Conservation (phyloP, 2,888 invertebrate genomes). For the Stictocephala bisonia region DNA sequence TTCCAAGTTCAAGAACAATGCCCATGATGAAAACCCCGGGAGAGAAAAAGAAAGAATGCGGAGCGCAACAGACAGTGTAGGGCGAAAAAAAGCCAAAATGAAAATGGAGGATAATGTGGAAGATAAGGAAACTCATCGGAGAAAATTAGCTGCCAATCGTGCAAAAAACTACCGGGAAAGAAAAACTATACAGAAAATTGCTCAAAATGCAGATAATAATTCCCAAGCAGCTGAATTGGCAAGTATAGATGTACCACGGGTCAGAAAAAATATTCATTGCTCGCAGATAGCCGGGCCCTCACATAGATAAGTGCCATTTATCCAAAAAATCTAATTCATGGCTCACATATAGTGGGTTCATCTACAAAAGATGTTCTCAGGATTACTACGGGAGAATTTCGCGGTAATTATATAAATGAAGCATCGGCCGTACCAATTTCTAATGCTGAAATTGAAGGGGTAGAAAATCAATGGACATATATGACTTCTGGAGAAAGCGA, state of each 20-base stretch:
- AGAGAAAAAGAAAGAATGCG: not conserved
- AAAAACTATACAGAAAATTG: not conserved
- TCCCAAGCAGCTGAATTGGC: no score
- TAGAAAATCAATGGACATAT: not conserved
- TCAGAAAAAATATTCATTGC: not conserved
- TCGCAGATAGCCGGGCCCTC: no score
- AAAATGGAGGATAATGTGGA: not conserved
- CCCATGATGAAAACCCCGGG: not conserved
- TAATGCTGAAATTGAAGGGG: not conserved
- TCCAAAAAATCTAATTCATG: not conserved
- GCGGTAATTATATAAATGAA: not conserved
- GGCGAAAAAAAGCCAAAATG: not conserved
- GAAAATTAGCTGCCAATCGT: not conserved
- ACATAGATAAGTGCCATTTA: not conserved
- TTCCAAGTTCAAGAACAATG: not conserved
- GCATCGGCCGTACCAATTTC: not conserved
- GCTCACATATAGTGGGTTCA: not conserved
- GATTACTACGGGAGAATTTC: not conserved
- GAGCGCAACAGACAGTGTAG: not conserved
- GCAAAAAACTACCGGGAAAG: not conserved
- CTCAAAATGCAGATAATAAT: not conserved
- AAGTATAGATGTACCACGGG: no score
- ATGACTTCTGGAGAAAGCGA: no score
- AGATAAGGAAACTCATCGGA: not conserved
- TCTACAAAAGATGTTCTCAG: not conserved